A percentile compares a stretch with the other conserved stretches of the same genome.
These are phyloP conservation scores for Channallabes apus DNA, from an alignment of 2,797 vertebrate genomes.

Conservation along the genomic window DNA sequence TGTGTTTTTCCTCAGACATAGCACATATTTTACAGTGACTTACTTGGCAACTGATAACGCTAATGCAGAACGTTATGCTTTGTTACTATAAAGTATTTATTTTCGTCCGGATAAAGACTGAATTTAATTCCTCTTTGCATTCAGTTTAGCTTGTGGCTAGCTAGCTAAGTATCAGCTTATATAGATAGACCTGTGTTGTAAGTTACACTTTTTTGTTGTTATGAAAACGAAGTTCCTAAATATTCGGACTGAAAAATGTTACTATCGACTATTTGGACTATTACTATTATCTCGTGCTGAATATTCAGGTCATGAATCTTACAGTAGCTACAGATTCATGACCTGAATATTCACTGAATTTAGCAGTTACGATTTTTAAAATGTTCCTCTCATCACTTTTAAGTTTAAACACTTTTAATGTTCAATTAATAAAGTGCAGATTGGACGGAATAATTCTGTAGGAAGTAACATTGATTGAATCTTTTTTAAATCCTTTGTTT, in stretches of 20 bases:
- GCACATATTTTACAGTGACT: neutral
- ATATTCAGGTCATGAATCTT: neutral
- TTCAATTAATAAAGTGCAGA: neutral
- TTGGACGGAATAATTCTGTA: neutral
- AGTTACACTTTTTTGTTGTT: neutral
- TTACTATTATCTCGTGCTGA: neutral
- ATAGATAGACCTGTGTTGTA: neutral
- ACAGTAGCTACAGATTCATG: neutral
- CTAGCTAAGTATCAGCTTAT: neutral
- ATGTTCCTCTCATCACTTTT: neutral
- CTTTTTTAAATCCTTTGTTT: neutral
- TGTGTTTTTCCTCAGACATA: neutral
- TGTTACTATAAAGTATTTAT: neutral
- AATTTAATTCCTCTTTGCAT: neutral
- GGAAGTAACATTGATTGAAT: neutral
- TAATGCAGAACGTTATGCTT: neutral
- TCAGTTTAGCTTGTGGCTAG: neutral
- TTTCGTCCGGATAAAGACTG: no score
- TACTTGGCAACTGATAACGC: neutral
- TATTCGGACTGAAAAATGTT: neutral
- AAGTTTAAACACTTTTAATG: neutral
- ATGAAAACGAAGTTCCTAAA: neutral
- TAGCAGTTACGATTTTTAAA: neutral
- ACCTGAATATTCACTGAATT: neutral
- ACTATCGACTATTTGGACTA: neutral